phyloP scores from a whole-genome alignment of 2,797 vertebrate genomes.

The Pangasius sanitwongsei region DNA sequence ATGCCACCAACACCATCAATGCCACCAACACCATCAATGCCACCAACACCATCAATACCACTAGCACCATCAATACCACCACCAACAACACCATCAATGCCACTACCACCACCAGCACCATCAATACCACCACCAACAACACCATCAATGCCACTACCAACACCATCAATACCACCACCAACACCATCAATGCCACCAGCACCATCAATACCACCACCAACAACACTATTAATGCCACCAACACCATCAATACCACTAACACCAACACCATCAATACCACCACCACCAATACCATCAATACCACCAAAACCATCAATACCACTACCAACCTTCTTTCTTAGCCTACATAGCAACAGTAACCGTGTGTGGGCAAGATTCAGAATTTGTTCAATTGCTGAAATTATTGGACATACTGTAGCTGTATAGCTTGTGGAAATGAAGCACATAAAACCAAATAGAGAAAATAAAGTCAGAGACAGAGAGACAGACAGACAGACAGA shows the following conservation, averaged over 20 bases:
- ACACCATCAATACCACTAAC: accelerated
- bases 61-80: no score
- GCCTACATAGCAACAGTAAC: slow-evolving; percentile 7
- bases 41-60: no score
- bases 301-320: no score
- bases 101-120: background rate
- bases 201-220: no score
- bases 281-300: accelerated
- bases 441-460: background rate
- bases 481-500: background rate
- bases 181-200: no score
- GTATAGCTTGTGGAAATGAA: background rate
- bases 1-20: no score
- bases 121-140: background rate
- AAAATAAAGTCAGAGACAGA: background rate
- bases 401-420: background rate
- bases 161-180: no score
- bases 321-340: background rate
- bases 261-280: background rate
- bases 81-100: no score
- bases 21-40: accelerated
- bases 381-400: background rate
- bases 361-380: background rate
- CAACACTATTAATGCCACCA: accelerated
- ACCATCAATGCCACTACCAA: no score